Percentiles rank a stretch among this genome's conserved stretches.
phyloP scores from a whole-genome alignment of 2,888 invertebrate genomes.

The Drosophila austrosaltans region DNA sequence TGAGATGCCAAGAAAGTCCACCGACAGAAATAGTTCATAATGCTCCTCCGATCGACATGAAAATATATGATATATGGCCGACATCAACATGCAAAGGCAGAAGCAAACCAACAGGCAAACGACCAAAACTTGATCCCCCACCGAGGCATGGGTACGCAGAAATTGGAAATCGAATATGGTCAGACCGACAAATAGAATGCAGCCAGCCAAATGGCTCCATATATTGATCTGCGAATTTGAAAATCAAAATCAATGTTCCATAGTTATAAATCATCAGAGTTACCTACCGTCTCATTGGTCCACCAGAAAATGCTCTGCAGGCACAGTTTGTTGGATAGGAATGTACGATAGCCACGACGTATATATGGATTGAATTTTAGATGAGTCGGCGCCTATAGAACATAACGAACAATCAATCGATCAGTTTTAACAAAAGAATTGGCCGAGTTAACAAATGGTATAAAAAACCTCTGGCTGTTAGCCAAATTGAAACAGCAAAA shows the following conservation, averaged over 20 bases:
- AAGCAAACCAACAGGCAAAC: conserved; percentile 93
- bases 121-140: conserved; percentile 93
- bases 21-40: conserved; percentile 93
- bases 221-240: conserved; percentile 89
- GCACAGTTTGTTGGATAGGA: conserved; percentile 91
- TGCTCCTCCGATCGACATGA: conserved; percentile 95
- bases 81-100: conserved; percentile 96
- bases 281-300: conserved; percentile 93
- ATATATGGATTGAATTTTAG: conserved; percentile 95
- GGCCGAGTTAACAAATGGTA: conserved; percentile 17
- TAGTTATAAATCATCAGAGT: not conserved
- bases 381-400: conserved; percentile 89
- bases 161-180: conserved; percentile 93
- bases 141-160: conserved; percentile 90
- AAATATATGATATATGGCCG: conserved; percentile 96
- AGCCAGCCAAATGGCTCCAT: conserved; percentile 97
- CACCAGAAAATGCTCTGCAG: conserved; percentile 97
- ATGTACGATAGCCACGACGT: conserved; percentile 92
- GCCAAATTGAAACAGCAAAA: conserved; percentile 6
- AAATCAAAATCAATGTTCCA: not conserved
- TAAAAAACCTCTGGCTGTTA: conserved; percentile 22
- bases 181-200: conserved; percentile 91
- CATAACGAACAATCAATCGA: conserved; percentile 22
- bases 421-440: conserved; percentile 28
- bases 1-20: conserved; percentile 96